These are phyloP conservation scores for Meiosimyza platycephala DNA, from an alignment of 2,888 invertebrate species.

Conservation along the genomic window DNA sequence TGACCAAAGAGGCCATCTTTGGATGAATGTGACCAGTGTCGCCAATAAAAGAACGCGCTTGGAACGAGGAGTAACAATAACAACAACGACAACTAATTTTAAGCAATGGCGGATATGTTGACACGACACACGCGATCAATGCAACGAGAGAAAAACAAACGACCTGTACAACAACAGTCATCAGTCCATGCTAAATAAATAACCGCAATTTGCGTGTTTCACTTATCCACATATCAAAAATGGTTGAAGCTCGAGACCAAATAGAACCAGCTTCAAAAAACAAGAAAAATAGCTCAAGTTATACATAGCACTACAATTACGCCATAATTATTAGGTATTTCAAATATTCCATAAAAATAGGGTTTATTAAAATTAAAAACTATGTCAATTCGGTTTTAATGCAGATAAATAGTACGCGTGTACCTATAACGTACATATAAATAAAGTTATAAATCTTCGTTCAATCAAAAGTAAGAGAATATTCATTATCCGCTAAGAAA, in stretches of 20 bases:
- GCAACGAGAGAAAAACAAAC: background rate
- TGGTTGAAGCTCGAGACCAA: constrained; percentile 3
- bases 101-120: constrained; percentile 34
- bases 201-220: constrained; percentile 13
- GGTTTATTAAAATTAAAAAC: too few relatives aligned
- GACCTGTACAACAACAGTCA: background rate
- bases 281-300: constrained; percentile 24
- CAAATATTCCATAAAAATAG: background rate
- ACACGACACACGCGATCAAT: constrained; percentile 31
- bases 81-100: background rate
- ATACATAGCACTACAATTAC: constrained; percentile 24
- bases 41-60: background rate
- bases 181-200: background rate
- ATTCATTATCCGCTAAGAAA: too few relatives aligned
- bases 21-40: background rate
- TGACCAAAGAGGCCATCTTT: constrained; percentile 25
- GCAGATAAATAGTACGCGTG: too few relatives aligned
- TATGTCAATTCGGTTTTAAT: too few relatives aligned
- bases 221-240: background rate
- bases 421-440: too few relatives aligned
- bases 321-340: constrained; percentile 11
- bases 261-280: constrained; percentile 29
- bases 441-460: too few relatives aligned
- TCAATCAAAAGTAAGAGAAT: too few relatives aligned
- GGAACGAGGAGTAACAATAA: background rate